Evolutionary conservation across 2,113 vertebrate genomes (phyloP), one percentile per base, ranked within the genome.

Genomic region (Bos indicus): DNA sequence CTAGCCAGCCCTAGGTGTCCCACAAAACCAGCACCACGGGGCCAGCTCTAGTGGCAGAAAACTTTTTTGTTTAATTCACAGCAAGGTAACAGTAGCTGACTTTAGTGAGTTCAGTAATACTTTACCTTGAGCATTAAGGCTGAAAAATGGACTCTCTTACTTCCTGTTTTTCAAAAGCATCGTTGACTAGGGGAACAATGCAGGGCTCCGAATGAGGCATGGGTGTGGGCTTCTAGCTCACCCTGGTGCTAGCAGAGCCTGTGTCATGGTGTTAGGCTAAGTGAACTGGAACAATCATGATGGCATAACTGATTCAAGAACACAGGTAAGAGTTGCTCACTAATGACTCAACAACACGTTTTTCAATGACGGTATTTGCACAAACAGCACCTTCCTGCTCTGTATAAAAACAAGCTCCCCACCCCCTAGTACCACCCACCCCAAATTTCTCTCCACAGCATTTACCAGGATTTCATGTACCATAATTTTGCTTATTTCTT

Each of bases 81-180:
- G 15, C 36, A 57, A 94, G 28, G 15, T 54, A 67, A 67, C 5
- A 25, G 43, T 56, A 77, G 36, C 48, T 54, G 25, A 84, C 43
- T 77, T 96, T 33, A 48, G n/a, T 52, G 36, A 82, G 25, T n/a
- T 88, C 62, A 43, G 26, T 40, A 92, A 88, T 48, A n/a, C 23
- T 92, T 86, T 81, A 86, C 84, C 43, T 81, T 89, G 64, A 80
- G 54, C 54, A 30, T 62, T 51, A 80, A 67, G 48, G 82, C 88
- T 92, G 78, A 85, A 81, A 57, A 94, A 82, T 54, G 74, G 26
- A 94, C 85, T 82, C 56, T 57, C 57, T 85, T 71, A 97, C 90
- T 98, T 97, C 98, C 97, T 97, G 95, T 97, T 98, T 98, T 97
- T 97, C 90, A 94, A 82, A 96, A 62, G 77, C 88, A 57, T 86